Percentiles rank a stretch among this genome's conserved stretches.
phyloP scores from a whole-genome alignment of 37 sponge, comb jelly and placozoan species.

The Corticium candelabrum region DNA sequence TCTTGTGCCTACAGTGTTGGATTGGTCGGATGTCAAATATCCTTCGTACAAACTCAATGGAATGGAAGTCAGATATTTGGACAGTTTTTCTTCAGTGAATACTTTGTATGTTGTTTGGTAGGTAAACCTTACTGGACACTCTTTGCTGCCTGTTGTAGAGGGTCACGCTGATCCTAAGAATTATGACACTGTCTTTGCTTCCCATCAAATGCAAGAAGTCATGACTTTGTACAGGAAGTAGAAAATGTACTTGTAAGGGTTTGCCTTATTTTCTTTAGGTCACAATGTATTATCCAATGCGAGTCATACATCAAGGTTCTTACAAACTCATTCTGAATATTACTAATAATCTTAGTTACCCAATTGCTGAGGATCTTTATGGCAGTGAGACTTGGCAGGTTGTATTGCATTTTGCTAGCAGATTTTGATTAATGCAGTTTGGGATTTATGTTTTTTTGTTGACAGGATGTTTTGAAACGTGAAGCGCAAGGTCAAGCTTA shows the following conservation, averaged over 20 bases:
- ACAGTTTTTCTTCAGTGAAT: no score
- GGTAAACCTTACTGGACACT: slow-evolving; percentile 21
- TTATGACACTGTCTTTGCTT: slow-evolving; percentile 52
- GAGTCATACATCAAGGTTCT: slow-evolving; percentile 30
- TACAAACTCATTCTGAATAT: slow-evolving; percentile 61
- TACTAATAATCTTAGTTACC: slow-evolving; percentile 49
- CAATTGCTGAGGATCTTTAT: slow-evolving; percentile 53
- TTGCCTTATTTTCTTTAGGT: slow-evolving; percentile 6
- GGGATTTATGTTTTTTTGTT: background rate
- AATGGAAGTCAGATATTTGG: background rate
- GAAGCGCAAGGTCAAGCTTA: slow-evolving; percentile 14
- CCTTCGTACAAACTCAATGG: slow-evolving; percentile 37
- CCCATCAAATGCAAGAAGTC: slow-evolving; percentile 51
- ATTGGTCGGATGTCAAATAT: slow-evolving; percentile 47
- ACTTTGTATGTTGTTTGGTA: no score
- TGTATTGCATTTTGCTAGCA: background rate
- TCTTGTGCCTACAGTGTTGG: slow-evolving; percentile 57
- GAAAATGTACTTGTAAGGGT: background rate
- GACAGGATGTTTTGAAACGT: slow-evolving; percentile 20
- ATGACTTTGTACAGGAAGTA: background rate
- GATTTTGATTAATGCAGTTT: background rate
- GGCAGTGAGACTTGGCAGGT: background rate
- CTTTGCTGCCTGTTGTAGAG: slow-evolving; percentile 45
- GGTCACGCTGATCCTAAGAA: slow-evolving; percentile 11
- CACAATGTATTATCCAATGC: slow-evolving; percentile 78